Conservation (phyloP, 1,140 invertebrate species). For the Lepidurus packardi region DNA sequence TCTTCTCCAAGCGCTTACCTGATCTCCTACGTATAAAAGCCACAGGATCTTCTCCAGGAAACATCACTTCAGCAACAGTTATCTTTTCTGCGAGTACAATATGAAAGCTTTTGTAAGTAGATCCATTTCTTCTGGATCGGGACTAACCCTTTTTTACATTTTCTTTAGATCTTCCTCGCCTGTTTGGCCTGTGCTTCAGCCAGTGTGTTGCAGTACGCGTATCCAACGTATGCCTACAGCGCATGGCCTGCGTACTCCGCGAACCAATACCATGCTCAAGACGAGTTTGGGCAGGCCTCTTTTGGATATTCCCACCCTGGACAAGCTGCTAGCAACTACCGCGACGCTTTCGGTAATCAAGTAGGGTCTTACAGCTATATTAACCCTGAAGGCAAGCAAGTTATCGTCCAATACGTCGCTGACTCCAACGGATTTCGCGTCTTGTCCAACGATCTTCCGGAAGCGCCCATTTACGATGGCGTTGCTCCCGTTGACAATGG, state of each 20-base stretch:
- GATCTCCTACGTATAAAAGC: background rate
- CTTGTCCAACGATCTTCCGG: conserved; percentile 39
- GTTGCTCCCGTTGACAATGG: conserved; percentile 32
- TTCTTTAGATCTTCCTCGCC: conserved; percentile 20
- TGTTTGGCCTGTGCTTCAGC: conserved; percentile 25
- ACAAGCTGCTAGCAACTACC: conserved; percentile 37
- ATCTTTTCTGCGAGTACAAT: conserved; percentile 11
- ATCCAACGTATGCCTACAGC: background rate
- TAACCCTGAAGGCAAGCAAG: conserved; percentile 42
- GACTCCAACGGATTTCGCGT: conserved; percentile 38
- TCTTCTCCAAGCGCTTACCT: background rate
- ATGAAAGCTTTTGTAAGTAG: conserved; percentile 29
- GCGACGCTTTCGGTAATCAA: conserved; percentile 42
- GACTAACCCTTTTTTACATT: too few relatives aligned
- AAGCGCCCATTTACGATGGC: conserved; percentile 25
- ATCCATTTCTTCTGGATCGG: background rate
- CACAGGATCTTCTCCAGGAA: background rate
- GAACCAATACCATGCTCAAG: conserved; percentile 40
- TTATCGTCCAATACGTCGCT: conserved; percentile 44
- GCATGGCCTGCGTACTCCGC: background rate
- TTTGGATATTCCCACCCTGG: conserved; percentile 40
- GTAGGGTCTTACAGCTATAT: conserved; percentile 45
- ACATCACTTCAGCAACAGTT: conserved; percentile 10
- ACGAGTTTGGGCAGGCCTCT: conserved; percentile 37
- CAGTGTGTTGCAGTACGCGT: too few relatives aligned